Conservation (phyloP, 2,888 invertebrate genomes). For the Cheilosia grossa region DNA sequence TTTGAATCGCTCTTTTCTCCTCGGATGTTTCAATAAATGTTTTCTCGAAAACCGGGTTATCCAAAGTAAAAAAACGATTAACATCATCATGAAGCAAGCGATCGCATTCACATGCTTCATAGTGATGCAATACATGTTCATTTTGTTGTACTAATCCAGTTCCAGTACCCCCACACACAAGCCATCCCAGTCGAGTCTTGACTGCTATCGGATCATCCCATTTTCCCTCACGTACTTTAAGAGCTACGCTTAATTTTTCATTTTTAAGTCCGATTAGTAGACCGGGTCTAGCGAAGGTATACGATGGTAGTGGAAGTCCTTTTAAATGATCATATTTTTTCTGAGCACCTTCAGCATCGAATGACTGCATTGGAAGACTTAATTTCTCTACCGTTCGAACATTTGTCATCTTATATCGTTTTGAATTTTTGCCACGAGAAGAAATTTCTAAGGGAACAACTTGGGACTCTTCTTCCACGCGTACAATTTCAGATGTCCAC, state of each 20-base stretch:
- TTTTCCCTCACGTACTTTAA: constrained; percentile 52
- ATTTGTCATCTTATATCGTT: not conserved
- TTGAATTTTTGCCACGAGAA: not conserved
- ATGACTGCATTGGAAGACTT: constrained; percentile 48
- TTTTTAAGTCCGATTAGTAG: constrained; percentile 66
- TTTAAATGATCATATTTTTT: constrained; percentile 46
- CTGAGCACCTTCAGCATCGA: constrained; percentile 25
- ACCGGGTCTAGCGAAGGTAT: constrained; percentile 27
- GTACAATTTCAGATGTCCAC: no score
- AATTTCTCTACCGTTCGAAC: constrained; percentile 41
- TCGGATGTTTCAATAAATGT: not conserved
- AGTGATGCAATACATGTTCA: constrained; percentile 8
- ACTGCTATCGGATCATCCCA: constrained; percentile 59
- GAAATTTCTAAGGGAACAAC: constrained; percentile 47
- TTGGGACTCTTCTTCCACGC: no score
- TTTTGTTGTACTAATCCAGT: not conserved
- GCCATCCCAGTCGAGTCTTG: constrained; percentile 68
- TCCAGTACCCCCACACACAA: constrained; percentile 26
- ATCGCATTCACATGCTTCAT: constrained; percentile 59
- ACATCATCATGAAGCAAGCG: constrained; percentile 46
- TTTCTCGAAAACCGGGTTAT: not conserved
- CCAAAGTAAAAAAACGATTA: constrained; percentile 12
- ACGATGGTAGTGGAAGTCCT: constrained; percentile 46
- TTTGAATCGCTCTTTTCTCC: constrained; percentile 18
- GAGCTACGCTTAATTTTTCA: constrained; percentile 32